Evolutionary conservation across 2,113 vertebrate species (phyloP).

Genomic region (Sebastes fasciatus): DNA sequence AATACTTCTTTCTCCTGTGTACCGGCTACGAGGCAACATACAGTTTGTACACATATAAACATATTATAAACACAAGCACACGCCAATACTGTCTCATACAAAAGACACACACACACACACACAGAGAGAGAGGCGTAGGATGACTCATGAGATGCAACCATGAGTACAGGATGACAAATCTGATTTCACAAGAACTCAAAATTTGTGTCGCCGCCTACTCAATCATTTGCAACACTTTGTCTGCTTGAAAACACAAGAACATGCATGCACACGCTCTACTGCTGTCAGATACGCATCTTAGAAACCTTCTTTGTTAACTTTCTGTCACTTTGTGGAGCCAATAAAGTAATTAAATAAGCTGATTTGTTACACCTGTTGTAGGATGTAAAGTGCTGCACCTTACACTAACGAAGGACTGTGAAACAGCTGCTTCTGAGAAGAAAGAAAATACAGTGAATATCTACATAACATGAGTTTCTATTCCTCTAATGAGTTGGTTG

Average conservation of each 20-base stretch:
- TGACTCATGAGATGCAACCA: conserved; percentile 45
- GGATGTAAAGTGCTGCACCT: not conserved
- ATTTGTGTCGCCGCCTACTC: conserved; percentile 31
- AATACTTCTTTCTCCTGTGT: not conserved
- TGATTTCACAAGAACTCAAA: conserved; percentile 57
- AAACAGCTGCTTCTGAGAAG: not conserved
- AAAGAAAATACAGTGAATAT: not conserved
- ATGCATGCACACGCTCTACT: not conserved
- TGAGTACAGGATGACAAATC: conserved; percentile 27
- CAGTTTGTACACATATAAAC: not conserved
- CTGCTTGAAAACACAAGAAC: conserved; percentile 14
- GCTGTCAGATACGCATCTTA: not conserved
- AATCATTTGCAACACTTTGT: not conserved
- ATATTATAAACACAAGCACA: not conserved
- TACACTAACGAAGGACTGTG: not conserved
- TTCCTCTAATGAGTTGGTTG: not conserved
- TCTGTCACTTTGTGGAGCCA: not conserved
- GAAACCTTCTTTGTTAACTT: not conserved
- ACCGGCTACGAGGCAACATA: not conserved
- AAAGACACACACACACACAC: conserved; percentile 1
- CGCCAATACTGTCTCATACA: not conserved
- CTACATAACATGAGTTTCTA: not conserved
- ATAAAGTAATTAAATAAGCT: not conserved
- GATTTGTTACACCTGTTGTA: not conserved
- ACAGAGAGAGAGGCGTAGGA: not conserved